phyloP scores from a whole-genome alignment of 2,113 vertebrate genomes.

The Sinocyclocheilus rhinocerous region DNA sequence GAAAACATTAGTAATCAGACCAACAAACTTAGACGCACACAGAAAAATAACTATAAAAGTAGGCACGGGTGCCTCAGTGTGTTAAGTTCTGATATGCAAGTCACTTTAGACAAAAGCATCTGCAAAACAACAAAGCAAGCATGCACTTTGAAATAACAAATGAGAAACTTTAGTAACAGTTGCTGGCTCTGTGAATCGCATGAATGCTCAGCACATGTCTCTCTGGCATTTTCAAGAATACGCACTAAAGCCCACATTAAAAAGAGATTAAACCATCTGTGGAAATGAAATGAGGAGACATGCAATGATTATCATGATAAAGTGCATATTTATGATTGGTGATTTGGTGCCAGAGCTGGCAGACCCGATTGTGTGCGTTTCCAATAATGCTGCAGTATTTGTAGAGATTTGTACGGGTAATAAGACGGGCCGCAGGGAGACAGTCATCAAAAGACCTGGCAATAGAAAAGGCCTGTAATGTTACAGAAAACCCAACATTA shows the following conservation, averaged over 20 bases:
- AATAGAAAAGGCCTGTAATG: conserved; percentile 18
- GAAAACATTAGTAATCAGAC: conserved; percentile 15
- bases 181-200: not conserved
- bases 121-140: conserved; percentile 17
- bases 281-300: conserved; percentile 42
- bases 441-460: conserved; percentile 28
- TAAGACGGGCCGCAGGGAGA: conserved; percentile 4
- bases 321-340: conserved; percentile 52
- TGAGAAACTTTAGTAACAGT: not conserved
- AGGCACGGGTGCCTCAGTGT: not conserved
- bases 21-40: not conserved
- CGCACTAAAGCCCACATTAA: conserved; percentile 38
- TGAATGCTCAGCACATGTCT: not conserved
- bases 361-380: conserved; percentile 53
- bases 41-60: not conserved
- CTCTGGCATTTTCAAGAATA: conserved; percentile 28
- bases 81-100: not conserved
- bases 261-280: conserved; percentile 46
- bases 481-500: conserved; percentile 33
- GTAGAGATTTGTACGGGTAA: conserved; percentile 43
- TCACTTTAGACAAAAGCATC: not conserved
- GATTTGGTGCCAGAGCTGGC: conserved; percentile 48
- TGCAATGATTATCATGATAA: conserved; percentile 49
- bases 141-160: conserved; percentile 9
- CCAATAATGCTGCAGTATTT: conserved; percentile 39